Percentiles rank a stretch among this genome's conserved stretches.
Conservation (phyloP, 1,140 invertebrate species). For the Sarcophaga bullata region DNA sequence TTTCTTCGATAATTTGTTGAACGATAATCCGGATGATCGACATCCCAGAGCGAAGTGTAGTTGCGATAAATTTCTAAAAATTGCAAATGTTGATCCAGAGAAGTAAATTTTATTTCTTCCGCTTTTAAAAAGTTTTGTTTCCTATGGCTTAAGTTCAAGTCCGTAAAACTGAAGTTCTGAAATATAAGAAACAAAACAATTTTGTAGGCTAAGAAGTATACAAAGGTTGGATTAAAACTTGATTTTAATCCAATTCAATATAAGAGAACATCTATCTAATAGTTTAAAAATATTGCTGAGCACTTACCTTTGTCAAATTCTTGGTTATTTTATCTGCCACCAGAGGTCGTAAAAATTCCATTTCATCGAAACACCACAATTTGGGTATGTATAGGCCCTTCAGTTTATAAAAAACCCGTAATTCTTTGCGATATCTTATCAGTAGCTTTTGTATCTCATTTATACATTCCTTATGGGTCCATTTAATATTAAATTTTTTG, state of each 20-base stretch:
- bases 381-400: conserved; percentile 61
- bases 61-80: conserved; percentile 61
- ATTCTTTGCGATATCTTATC: conserved; percentile 59
- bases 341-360: conserved; percentile 58
- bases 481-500: conserved; percentile 54
- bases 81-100: conserved; percentile 53
- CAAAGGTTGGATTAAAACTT: no score
- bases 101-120: conserved; percentile 45
- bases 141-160: background rate
- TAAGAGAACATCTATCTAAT: no score
- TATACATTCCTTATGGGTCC: conserved; percentile 57
- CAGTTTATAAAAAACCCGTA: conserved; percentile 58
- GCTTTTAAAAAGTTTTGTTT: conserved; percentile 34
- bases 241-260: no score
- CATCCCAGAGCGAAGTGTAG: conserved; percentile 58
- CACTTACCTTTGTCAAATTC: conserved; percentile 55
- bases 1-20: conserved; percentile 59
- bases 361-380: conserved; percentile 61
- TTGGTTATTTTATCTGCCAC: conserved; percentile 57
- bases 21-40: conserved; percentile 60
- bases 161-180: background rate
- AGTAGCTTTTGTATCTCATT: conserved; percentile 59
- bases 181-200: background rate
- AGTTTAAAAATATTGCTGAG: background rate
- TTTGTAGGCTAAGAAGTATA: background rate